Percentiles rank a stretch among this genome's conserved stretches.
These are phyloP conservation scores for Corapipo altera DNA, from an alignment of 2,113 vertebrate species.

Conservation along the genomic window DNA sequence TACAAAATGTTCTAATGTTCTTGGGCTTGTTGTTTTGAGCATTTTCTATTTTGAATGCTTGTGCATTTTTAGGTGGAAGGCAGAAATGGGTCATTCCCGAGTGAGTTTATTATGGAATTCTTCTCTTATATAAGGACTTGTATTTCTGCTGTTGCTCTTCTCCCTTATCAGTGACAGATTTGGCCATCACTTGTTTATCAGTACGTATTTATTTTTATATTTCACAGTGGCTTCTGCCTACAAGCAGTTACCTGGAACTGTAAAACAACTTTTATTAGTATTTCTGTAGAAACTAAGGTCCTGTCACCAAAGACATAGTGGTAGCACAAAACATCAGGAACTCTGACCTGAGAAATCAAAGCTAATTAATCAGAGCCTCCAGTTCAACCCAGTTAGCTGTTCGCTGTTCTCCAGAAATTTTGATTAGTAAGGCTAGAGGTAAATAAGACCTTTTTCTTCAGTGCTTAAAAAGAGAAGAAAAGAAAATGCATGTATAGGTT, in stretches of 20 bases:
- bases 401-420: neutral
- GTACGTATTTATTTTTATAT: neutral
- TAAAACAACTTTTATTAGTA: neutral
- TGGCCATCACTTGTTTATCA: neutral
- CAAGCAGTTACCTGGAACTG: neutral
- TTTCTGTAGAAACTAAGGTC: neutral
- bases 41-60: constrained; percentile 29
- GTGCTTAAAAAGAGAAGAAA: neutral
- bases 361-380: neutral
- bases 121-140: neutral
- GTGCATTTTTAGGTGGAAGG: constrained; percentile 14
- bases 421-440: neutral
- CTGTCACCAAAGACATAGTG: neutral
- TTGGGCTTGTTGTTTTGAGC: neutral
- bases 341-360: neutral
- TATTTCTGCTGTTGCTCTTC: neutral
- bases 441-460: neutral
- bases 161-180: neutral
- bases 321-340: neutral
- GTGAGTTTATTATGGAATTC: neutral
- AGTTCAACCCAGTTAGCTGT: neutral
- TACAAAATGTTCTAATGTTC: constrained; percentile 17
- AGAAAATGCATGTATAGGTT: neutral
- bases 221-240: neutral
- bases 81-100: constrained; percentile 34